phyloP scores from a whole-genome alignment of 2,113 vertebrate genomes.

The Epinephelus moara region DNA sequence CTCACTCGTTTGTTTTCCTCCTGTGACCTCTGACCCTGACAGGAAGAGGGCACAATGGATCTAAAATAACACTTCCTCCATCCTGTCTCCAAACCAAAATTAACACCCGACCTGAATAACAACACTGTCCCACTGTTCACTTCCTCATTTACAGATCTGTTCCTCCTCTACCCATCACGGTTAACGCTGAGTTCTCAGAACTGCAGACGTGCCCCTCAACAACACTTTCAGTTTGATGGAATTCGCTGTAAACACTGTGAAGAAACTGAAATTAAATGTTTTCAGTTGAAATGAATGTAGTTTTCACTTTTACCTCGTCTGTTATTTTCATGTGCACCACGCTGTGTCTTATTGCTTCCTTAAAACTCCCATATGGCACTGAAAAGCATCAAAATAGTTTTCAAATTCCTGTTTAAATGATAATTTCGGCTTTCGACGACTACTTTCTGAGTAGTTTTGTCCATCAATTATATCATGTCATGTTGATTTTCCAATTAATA shows the following conservation, averaged over 20 bases:
- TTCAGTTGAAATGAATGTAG: not conserved
- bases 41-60: slow-evolving; percentile 73
- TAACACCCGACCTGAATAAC: slow-evolving; percentile 45
- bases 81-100: slow-evolving; percentile 60
- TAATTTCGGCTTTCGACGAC: too few relatives aligned
- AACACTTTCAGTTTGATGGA: not conserved
- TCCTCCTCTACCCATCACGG: not conserved
- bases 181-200: not conserved
- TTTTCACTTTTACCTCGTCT: not conserved
- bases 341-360: too few relatives aligned
- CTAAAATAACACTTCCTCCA: slow-evolving; percentile 70
- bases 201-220: not conserved
- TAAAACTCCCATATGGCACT: too few relatives aligned
- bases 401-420: too few relatives aligned
- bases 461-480: too few relatives aligned
- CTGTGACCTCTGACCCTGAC: slow-evolving; percentile 56
- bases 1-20: slow-evolving; percentile 42
- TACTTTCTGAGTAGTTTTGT: too few relatives aligned
- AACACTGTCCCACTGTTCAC: not conserved
- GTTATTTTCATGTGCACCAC: not conserved
- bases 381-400: too few relatives aligned
- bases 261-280: not conserved
- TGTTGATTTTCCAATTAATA: too few relatives aligned
- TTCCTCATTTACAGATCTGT: slow-evolving; percentile 3
- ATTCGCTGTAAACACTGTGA: not conserved